Base-by-base conservation (phyloP, 1,140 invertebrate species). In the Zaprionus kolodkinae region DNA sequence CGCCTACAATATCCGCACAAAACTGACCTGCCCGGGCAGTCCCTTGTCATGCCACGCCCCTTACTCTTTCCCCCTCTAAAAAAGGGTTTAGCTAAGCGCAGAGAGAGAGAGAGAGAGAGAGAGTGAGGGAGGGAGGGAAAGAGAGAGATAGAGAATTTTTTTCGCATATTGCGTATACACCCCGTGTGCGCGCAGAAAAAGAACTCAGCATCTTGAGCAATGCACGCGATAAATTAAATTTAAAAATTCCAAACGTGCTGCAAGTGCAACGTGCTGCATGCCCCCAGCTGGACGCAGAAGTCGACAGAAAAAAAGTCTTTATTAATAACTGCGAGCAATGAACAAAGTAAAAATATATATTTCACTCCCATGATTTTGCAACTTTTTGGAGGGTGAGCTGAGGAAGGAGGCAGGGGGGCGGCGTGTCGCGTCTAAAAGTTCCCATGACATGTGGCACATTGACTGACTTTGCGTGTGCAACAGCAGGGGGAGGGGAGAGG, bases 311-410 rank as follows among this genome's bases (percentile, higher is more conserved):
- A 72, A 61, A 72, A 71, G 84, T 76, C 74, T 75, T 78, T 89
- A 85, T 89, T 89, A 89, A 89, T 89, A 84, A 79, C 79, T 88
- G 69, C 73, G 69, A 73, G 60, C 74, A 69, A 67, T 73, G 72
- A 89, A 79, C 81, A 89, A 89, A 89, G 85, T 88, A 81, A 88
- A 81, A 81, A 78, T 81, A 88, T 78, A 78, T 81, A 88, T 78
- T 88, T 78, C 80, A 81, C 84, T 88, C 84, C 80, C 85, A 88
- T 88, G 85, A 81, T 89, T 89, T 84, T 75, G 62, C 85, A 89
- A 88, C 72, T 69, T 63, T 61, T 43, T 6, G 13, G 5, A 3
- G 6, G n/a, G 52, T 36, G 15, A 40, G 43, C 17, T 33, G 33
- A 13, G 48, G 21, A 21, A 2, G 21, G 21, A 21, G 21, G 21